Base-by-base conservation (phyloP, 2,888 invertebrate genomes). In the Serripes groenlandicus region DNA sequence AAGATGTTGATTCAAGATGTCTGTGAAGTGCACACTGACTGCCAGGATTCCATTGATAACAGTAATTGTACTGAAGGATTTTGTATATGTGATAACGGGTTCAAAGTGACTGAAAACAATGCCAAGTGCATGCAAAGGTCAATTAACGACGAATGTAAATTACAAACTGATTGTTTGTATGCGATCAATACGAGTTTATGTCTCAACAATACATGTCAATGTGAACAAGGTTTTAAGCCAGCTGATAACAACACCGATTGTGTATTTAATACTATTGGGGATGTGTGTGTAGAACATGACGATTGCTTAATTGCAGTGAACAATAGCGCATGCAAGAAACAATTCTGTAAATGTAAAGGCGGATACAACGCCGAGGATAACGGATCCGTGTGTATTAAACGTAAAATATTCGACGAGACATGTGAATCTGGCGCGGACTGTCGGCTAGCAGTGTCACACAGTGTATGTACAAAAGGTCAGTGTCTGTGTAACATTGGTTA, bases 401-500 rank as follows among this genome's bases (percentile, higher is more conserved):
- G 86, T 18, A 83, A 70, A 70, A 81, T 86, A 26, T 85, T 83
- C 52, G 89, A 88, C n/a, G 83, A 83, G 34, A 76, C 74, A 15
- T 90, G 91, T 60, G 34, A 37, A 9, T 34, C 34, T 2, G 75
- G 83, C 11, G 52, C 42, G 9, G 90, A 88, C 42, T 90, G 90
- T 52, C 74, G 69, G n/a, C 71, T 77, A 54, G 89, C 88, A 21
- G 82, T 88, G n/a, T 15, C 60, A 3, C 34, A 87, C 70, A 88
- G 90, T 62, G 73, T 62, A 21, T 90, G 90, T 54, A 32, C 66
- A n/a, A 60, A 60, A 1, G 70, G 82, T 18, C 69, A 80, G n/a
- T 88, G 90, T 35, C 32, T 80, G 21, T 90, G 90, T 75, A 73
- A 64, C 52, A 75, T 86, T n/a, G 88, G 89, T 3, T 83, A 78